Evolutionary conservation across 2,797 vertebrate genomes (phyloP).

Genomic region (Staurois parvus): DNA sequence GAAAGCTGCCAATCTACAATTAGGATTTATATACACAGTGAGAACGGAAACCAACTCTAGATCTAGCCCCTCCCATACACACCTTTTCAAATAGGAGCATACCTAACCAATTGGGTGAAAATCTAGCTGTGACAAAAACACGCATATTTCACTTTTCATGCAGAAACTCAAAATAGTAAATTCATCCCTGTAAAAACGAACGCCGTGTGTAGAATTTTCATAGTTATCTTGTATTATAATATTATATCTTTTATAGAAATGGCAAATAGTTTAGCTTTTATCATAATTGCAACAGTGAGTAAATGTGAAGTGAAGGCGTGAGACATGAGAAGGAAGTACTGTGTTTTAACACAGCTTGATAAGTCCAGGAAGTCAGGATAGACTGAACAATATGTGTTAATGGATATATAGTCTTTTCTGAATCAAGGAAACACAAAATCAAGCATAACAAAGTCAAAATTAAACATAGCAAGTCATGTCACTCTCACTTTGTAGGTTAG

Average conservation of each 20-base stretch:
- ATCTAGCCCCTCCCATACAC: too few species aligned
- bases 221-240: too few species aligned
- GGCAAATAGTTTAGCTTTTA: too few species aligned
- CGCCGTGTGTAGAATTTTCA: too few species aligned
- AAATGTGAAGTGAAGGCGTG: neutral
- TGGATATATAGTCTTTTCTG: constrained; percentile 40
- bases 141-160: too few species aligned
- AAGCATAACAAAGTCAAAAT: constrained; percentile 37
- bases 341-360: neutral
- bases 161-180: neutral
- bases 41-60: too few species aligned
- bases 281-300: neutral
- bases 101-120: too few species aligned
- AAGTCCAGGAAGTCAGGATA: constrained; percentile 27
- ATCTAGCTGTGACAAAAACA: too few species aligned
- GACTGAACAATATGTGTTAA: constrained; percentile 56
- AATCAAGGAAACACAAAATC: constrained; percentile 26
- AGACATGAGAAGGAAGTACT: neutral
- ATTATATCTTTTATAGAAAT: too few species aligned
- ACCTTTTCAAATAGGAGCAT: too few species aligned
- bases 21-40: too few species aligned
- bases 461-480: constrained; percentile 34
- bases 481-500: constrained; percentile 33
- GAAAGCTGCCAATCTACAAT: too few species aligned
- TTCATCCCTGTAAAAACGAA: neutral